phyloP scores from a whole-genome alignment of 2,797 vertebrate genomes.

The Brachymystax lenok region DNA sequence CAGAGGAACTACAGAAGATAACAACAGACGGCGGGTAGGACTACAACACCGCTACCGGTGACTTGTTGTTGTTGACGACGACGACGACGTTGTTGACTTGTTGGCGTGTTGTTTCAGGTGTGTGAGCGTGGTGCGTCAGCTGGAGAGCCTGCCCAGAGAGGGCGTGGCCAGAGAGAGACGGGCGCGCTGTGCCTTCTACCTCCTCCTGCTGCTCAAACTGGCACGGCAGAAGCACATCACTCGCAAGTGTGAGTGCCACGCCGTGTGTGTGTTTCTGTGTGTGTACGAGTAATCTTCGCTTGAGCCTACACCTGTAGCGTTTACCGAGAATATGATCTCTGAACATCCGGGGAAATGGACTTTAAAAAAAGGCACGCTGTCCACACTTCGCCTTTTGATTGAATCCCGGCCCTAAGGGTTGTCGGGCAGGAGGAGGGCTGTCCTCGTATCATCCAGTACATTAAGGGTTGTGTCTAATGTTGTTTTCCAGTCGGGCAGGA shows the following conservation, averaged over 20 bases:
- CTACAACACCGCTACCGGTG: not conserved
- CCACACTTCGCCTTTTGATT: too few species aligned
- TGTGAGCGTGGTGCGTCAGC: constrained; percentile 75
- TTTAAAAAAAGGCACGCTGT: too few species aligned
- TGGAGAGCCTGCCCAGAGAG: constrained; percentile 76
- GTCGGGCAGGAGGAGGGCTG: too few species aligned
- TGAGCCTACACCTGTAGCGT: too few species aligned
- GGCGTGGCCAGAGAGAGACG: constrained; percentile 73
- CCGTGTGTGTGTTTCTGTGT: not conserved
- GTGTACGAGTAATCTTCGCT: not conserved
- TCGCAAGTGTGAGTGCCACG: constrained; percentile 81
- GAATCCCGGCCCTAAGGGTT: too few species aligned
- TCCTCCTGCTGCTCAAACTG: constrained; percentile 83
- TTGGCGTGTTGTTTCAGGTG: constrained; percentile 53
- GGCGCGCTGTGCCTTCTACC: constrained; percentile 84
- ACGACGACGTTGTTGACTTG: not conserved
- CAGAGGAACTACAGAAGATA: constrained; percentile 82
- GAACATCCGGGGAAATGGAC: too few species aligned
- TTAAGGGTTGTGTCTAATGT: constrained; percentile 49
- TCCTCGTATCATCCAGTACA: constrained; percentile 73
- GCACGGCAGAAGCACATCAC: constrained; percentile 70
- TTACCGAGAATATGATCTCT: too few species aligned
- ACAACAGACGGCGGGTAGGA: constrained; percentile 78
- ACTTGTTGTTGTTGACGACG: not conserved
- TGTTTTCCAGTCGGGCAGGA: constrained; percentile 62